A percentile compares a stretch with the other conserved stretches of the same genome.
These are phyloP conservation scores for Drosophila ohnishii DNA, from an alignment of 1,140 invertebrate species.

Conservation along the genomic window DNA sequence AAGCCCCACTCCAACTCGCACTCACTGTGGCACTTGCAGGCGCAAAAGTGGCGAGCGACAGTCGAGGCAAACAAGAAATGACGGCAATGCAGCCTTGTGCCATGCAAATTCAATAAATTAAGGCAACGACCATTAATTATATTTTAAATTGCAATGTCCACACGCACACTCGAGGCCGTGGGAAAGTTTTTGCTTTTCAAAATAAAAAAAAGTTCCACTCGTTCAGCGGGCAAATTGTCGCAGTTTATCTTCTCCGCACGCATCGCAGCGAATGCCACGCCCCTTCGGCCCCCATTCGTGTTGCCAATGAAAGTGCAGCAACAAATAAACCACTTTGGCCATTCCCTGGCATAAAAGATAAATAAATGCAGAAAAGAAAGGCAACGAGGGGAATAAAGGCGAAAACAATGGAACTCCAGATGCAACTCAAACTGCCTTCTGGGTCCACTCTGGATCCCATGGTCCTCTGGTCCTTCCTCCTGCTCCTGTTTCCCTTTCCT, in stretches of 20 bases:
- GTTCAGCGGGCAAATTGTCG: conserved; percentile 77
- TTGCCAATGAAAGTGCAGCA: conserved; percentile 50
- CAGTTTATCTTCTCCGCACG: conserved; percentile 74
- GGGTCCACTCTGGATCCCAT: not conserved
- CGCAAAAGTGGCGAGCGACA: conserved; percentile 20
- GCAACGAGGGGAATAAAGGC: conserved; percentile 5
- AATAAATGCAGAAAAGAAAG: conserved; percentile 41
- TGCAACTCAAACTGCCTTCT: conserved; percentile 48
- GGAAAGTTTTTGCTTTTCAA: conserved; percentile 36
- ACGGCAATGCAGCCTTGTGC: conserved; percentile 49
- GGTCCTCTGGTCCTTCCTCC: not conserved
- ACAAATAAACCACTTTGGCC: conserved; percentile 68
- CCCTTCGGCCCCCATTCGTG: conserved; percentile 23
- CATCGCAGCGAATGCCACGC: conserved; percentile 38
- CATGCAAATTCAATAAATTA: conserved; percentile 81
- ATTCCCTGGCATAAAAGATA: conserved; percentile 47
- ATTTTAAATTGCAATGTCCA: conserved; percentile 79
- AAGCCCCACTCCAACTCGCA: not conserved
- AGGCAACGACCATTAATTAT: conserved; percentile 78
- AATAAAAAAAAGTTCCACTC: conserved; percentile 69
- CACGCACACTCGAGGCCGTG: conserved; percentile 36
- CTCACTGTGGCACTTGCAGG: not conserved
- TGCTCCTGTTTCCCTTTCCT: not conserved
- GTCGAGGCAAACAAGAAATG: conserved; percentile 53
- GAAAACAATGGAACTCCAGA: conserved; percentile 51